These are phyloP conservation scores for Rousettus madagascariensis DNA, from an alignment of 2,797 vertebrate genomes.

Conservation along the genomic window DNA sequence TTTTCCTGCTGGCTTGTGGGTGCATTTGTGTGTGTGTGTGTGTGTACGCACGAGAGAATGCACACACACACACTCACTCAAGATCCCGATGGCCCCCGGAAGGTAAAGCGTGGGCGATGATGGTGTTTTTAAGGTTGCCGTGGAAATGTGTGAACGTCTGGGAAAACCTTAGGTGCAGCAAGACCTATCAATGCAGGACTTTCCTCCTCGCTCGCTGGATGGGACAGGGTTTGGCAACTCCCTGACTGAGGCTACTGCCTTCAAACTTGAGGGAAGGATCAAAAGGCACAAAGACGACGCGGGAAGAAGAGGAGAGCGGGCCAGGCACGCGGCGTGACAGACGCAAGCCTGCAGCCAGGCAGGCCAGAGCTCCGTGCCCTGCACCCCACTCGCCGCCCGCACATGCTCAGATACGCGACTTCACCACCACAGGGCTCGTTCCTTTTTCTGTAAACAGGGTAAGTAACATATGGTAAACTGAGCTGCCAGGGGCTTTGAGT, in stretches of 20 bases:
- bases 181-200: not conserved
- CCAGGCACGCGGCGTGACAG: not conserved
- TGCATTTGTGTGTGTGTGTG: accelerated
- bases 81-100: not conserved
- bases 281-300: not conserved
- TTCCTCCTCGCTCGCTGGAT: not conserved
- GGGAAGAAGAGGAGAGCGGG: not conserved
- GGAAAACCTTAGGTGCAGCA: not conserved
- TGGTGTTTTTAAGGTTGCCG: not conserved
- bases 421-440: not conserved
- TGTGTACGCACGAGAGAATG: accelerated
- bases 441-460: not conserved
- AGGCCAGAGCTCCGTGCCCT: not conserved
- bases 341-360: accelerated
- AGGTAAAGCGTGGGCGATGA: not conserved
- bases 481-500: not conserved
- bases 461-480: not conserved
- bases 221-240: not conserved
- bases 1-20: not conserved
- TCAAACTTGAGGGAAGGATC: not conserved
- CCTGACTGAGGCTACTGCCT: not conserved
- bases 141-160: not conserved
- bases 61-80: not conserved
- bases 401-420: accelerated
- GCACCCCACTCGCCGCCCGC: accelerated